Base-by-base conservation (phyloP, 2,888 invertebrate genomes). In the Ornithoptera priamus region DNA sequence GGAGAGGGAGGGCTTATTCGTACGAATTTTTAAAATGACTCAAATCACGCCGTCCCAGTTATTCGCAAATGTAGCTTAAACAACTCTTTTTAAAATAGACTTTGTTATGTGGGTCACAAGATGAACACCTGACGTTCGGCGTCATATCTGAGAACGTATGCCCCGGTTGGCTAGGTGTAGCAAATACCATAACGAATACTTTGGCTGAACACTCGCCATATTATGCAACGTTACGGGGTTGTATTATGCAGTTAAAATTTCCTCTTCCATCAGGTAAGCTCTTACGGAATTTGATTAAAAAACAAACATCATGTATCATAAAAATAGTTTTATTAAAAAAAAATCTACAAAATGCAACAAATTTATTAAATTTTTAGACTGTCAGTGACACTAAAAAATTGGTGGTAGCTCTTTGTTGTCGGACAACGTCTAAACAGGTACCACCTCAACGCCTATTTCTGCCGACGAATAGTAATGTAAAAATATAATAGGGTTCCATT, bases 161-260 rank as follows among this genome's bases (percentile, higher is more conserved):
- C 90, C 87, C 87, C 85, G 83, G 89, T 89, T 90, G 89, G 90
- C 90, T 90, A 89, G 90, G 90, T 91, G 90, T 88, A 90, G 88
- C 90, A 90, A 92, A 92, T 91, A 89, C 91, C 91, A 90, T 91
- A 91, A 90, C 90, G 92, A 92, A 92, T 91, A 92, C 87, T 92
- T 92, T 90, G 88, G 90, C 87, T 87, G 89, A 89, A 89, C 87
- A 87, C 88, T 87, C 86, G 88, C 84, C 86, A 86, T 90, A 90
- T 92, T 92, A 92, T 91, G 90, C 91, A 92, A 92, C 85, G 84
- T 86, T 90, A 88, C 86, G 79, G 78, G 82, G 85, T 85, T 87
- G 86, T 87, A 88, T 88, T 87, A 85, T 88, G 84, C 83, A 83
- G 83, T 86, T 82, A 81, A 87, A 87, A 87, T 84, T 85, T 89